Evolutionary conservation across 2,113 vertebrate species (phyloP).

Genomic region (Chamaetylas fuelleborni): DNA sequence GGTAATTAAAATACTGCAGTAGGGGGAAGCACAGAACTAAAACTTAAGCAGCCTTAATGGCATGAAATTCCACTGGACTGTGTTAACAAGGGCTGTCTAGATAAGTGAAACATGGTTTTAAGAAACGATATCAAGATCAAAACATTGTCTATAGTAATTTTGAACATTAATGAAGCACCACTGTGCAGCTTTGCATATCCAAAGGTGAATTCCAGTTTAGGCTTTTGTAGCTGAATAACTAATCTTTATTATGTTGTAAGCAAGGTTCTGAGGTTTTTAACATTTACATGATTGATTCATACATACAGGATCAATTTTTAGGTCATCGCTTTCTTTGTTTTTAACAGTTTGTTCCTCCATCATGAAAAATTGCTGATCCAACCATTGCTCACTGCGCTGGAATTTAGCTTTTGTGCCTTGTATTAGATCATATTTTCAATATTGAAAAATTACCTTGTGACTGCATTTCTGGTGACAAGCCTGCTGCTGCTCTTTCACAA

Average conservation of each 20-base stretch:
- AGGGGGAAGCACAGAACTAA: neutral
- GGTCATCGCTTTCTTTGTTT: constrained; percentile 35
- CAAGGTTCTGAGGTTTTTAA: constrained; percentile 32
- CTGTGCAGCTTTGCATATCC: neutral
- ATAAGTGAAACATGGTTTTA: neutral
- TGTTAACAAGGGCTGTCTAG: neutral
- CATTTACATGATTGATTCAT: constrained; percentile 35
- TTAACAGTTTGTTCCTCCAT: constrained; percentile 20
- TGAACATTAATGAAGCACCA: neutral
- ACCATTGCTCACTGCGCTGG: constrained; percentile 32
- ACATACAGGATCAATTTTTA: constrained; percentile 33
- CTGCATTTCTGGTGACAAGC: neutral
- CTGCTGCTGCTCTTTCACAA: neutral
- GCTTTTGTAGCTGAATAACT: constrained; percentile 47
- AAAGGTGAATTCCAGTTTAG: constrained; percentile 10
- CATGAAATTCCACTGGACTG: neutral
- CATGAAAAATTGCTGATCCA: constrained; percentile 33
- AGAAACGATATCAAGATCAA: neutral
- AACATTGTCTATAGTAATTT: neutral
- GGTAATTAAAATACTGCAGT: neutral
- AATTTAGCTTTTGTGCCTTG: constrained; percentile 61
- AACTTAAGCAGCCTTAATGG: neutral
- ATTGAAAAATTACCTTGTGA: constrained; percentile 13
- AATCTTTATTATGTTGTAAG: constrained; percentile 42
- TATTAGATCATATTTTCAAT: constrained; percentile 45